These are phyloP conservation scores for Idaea aversata DNA, from an alignment of 2,888 invertebrate genomes.

Conservation along the genomic window DNA sequence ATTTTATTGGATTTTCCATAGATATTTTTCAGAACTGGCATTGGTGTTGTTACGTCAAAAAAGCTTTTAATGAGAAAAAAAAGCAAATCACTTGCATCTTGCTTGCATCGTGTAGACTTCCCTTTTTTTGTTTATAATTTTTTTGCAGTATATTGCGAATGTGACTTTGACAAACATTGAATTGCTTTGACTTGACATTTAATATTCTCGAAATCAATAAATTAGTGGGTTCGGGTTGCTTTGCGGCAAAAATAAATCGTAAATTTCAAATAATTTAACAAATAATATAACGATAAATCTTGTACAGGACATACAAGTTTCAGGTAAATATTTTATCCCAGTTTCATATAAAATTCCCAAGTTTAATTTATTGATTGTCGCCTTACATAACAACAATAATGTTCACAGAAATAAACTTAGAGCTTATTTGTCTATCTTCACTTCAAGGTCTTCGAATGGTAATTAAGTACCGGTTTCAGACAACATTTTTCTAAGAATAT, in stretches of 20 bases:
- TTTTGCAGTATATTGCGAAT: not conserved
- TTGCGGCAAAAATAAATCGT: not conserved
- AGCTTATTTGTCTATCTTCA: conserved; percentile 21
- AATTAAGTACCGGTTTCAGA: conserved; percentile 20
- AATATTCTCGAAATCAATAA: not conserved
- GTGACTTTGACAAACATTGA: not conserved
- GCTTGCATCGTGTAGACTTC: not conserved
- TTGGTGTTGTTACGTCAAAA: not conserved
- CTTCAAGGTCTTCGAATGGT: conserved; percentile 35
- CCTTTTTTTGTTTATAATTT: not conserved
- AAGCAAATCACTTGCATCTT: not conserved
- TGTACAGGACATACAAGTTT: not conserved
- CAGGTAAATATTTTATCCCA: not conserved
- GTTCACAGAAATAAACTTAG: conserved; percentile 6
- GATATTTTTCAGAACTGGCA: conserved; percentile 12
- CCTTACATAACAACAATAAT: conserved; percentile 22
- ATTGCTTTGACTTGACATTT: too few relatives aligned
- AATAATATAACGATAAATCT: not conserved
- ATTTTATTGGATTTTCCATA: conserved; percentile 60
- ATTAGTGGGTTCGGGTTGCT: not conserved
- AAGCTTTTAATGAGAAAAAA: not conserved
- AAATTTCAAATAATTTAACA: not conserved
- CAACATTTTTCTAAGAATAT: conserved; percentile 10
- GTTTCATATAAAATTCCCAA: not conserved
- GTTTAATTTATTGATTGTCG: not conserved